A percentile compares a stretch with the other conserved stretches of the same genome.
phyloP scores from a whole-genome alignment of 1,140 invertebrate species.

The Conus betulinus region DNA sequence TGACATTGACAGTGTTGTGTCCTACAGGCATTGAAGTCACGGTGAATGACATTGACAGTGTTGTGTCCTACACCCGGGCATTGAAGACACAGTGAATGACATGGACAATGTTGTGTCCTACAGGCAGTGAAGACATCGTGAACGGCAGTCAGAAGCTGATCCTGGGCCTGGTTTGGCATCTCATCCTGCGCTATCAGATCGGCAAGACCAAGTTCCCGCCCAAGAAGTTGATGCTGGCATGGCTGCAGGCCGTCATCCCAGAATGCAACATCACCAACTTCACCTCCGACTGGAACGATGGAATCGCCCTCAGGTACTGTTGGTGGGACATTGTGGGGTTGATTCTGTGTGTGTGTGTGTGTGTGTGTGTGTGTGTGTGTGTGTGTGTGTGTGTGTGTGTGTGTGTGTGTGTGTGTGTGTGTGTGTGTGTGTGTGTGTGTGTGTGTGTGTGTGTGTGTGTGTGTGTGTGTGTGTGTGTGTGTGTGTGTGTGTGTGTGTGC shows the following conservation, averaged over 20 bases:
- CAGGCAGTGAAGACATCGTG: slow-evolving; percentile 98
- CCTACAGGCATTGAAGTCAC: too few relatives aligned
- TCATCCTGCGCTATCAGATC: slow-evolving; percentile 96
- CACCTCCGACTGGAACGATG: slow-evolving; percentile 98
- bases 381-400: neutral
- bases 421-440: neutral
- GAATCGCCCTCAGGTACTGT: slow-evolving; percentile 79
- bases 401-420: neutral
- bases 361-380: neutral
- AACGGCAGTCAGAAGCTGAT: slow-evolving; percentile 98
- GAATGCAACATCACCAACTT: slow-evolving; percentile 95
- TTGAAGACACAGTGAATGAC: neutral
- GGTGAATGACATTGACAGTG: too few relatives aligned
- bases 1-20: too few relatives aligned
- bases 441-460: neutral
- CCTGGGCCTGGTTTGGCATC: slow-evolving; percentile 97
- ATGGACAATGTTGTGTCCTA: slow-evolving; percentile 64
- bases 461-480: neutral
- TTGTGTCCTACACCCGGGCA: neutral
- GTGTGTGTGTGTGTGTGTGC: neutral
- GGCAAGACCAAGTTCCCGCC: slow-evolving; percentile 97
- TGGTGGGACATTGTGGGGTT: too few relatives aligned
- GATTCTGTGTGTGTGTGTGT: too few relatives aligned
- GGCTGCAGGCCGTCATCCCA: slow-evolving; percentile 95
- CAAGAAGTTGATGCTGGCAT: slow-evolving; percentile 97